Base-by-base conservation (phyloP, 2,797 vertebrate species). In the Denticeps clupeoides region DNA sequence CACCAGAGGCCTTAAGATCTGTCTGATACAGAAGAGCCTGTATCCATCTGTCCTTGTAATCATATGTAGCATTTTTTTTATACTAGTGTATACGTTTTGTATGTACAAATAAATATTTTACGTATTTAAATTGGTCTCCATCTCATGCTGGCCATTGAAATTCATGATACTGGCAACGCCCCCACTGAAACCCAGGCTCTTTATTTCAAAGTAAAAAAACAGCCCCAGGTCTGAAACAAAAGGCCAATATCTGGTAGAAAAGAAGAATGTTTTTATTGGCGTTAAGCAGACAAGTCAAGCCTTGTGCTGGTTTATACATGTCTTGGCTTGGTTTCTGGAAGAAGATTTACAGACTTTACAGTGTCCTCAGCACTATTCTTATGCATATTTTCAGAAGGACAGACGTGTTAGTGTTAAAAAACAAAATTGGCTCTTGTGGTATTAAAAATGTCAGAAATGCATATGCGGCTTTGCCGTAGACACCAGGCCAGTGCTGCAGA, bases 31-130 rank as follows among this genome's bases (percentile, higher is more conserved):
- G 47, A 12, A 67, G 46, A 57, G 59, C 60, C 57, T 64, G 56
- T 60, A 56, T 63, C 59, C 64, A 74, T 73, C 67, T 57, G 55
- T 70, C 60, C 72, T 66, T 80, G 76, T 80, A 71, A 76, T 80
- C 79, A 67, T 73, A 82, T 86, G 85, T 86, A 85, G 83, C 82
- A 85, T 77, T 82, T 77, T 53, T 68, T 62, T 84, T 81, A 60
- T 79, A 81, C 66, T 73, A 67, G 62, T 78, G 71, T 82, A 81
- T 81, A 67, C 66, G 50, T 35, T 38, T 32, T 56, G 78, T 79
- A 79, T 79, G 65, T 79, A 79, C 73, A 63, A 86, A 84, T 85
- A 84, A 85, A 86, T 84, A 83, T 83, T 84, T 83, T 85, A 74
- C 74, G 76, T 85, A 84, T 84, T 79, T 79, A 69, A 63, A 26